A percentile compares a stretch with the other conserved stretches of the same genome.
These are phyloP conservation scores for Leptodirus hochenwartii DNA, from an alignment of 2,888 invertebrate species.

Conservation along the genomic window DNA sequence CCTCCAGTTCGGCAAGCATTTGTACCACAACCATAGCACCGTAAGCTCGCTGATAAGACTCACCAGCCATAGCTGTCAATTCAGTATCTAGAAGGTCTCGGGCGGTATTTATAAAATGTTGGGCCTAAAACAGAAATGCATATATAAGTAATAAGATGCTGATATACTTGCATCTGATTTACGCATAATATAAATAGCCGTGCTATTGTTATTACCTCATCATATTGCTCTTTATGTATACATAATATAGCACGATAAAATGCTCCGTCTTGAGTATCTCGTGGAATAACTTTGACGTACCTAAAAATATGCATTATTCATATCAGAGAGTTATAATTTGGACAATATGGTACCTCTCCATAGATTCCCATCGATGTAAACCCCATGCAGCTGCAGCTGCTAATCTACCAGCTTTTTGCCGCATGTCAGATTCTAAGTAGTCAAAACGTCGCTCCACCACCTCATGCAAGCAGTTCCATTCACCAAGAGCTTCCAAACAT, in stretches of 20 bases:
- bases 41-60: slow-evolving; percentile 89
- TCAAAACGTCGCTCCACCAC: slow-evolving; percentile 65
- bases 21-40: slow-evolving; percentile 94
- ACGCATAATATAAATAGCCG: too few relatives aligned
- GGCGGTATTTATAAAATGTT: slow-evolving; percentile 75
- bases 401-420: slow-evolving; percentile 63
- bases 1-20: slow-evolving; percentile 91
- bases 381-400: slow-evolving; percentile 96
- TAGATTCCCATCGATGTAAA: slow-evolving; percentile 79
- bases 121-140: slow-evolving; percentile 27
- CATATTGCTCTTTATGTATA: slow-evolving; percentile 62
- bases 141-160: slow-evolving; percentile 2
- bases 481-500: slow-evolving; percentile 88
- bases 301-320: slow-evolving; percentile 13
- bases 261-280: slow-evolving; percentile 87
- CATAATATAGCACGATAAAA: slow-evolving; percentile 89
- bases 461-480: slow-evolving; percentile 79
- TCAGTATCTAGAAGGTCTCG: slow-evolving; percentile 90
- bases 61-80: slow-evolving; percentile 89
- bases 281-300: slow-evolving; percentile 70
- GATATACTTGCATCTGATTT: neutral
- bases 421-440: slow-evolving; percentile 33
- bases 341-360: slow-evolving; percentile 49
- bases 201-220: slow-evolving; percentile 15
- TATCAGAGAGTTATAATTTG: slow-evolving; percentile 2